A percentile compares a stretch with the other conserved stretches of the same genome.
phyloP scores from a whole-genome alignment of 2,888 invertebrate genomes.

The Unio pictorum region DNA sequence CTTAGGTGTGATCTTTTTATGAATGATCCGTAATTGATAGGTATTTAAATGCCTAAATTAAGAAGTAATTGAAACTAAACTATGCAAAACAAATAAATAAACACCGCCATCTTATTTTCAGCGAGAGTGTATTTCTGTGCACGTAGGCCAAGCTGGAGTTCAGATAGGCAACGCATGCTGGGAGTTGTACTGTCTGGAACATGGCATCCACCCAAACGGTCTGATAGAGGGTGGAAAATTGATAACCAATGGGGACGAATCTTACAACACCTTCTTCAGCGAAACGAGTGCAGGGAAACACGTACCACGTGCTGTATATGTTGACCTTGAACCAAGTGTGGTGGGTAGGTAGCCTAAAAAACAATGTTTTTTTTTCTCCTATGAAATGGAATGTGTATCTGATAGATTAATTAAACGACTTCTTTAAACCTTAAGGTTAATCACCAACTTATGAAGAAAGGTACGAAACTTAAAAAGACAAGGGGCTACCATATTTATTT shows the following conservation, averaged over 20 bases:
- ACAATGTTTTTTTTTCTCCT: not conserved
- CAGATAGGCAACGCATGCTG: conserved; percentile 72
- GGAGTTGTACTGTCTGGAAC: conserved; percentile 76
- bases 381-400: not conserved
- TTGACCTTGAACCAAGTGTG: conserved; percentile 96
- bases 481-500: too few relatives aligned
- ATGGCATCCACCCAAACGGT: conserved; percentile 74
- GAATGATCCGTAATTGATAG: too few relatives aligned
- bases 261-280: conserved; percentile 84
- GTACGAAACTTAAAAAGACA: too few relatives aligned
- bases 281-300: conserved; percentile 97
- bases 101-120: conserved; percentile 41
- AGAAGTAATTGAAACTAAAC: too few relatives aligned
- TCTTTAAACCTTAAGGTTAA: too few relatives aligned
- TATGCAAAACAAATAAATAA: not conserved
- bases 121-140: conserved; percentile 74
- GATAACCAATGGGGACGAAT: conserved; percentile 77
- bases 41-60: too few relatives aligned
- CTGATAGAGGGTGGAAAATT: conserved; percentile 51
- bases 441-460: too few relatives aligned
- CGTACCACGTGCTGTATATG: conserved; percentile 75
- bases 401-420: too few relatives aligned
- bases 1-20: too few relatives aligned
- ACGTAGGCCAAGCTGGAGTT: conserved; percentile 74
- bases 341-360: conserved; percentile 78